Conservation (phyloP, 2,113 vertebrate species). For the Pipra filicauda region DNA sequence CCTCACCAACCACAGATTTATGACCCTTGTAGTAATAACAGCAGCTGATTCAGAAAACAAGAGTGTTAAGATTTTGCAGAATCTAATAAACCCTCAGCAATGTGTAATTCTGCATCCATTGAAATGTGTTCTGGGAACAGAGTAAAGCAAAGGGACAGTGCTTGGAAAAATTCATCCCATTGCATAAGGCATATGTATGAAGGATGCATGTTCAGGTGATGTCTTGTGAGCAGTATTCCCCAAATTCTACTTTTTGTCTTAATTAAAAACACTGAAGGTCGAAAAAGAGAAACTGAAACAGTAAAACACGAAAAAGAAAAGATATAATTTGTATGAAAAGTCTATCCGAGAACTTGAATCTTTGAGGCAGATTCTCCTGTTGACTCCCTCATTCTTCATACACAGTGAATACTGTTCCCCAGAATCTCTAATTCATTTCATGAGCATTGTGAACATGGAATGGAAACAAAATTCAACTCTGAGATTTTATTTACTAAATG, state of each 20-base stretch:
- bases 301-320: not conserved
- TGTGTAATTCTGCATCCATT: not conserved
- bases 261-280: not conserved
- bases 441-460: not conserved
- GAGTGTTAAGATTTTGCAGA: not conserved
- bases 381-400: not conserved
- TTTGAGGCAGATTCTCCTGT: not conserved
- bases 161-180: not conserved
- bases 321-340: not conserved
- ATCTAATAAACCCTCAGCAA: not conserved
- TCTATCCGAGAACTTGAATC: not conserved
- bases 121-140: not conserved
- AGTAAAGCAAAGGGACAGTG: not conserved
- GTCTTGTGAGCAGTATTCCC: not conserved
- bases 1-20: not conserved
- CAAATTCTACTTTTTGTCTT: not conserved
- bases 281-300: not conserved
- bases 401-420: not conserved
- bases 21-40: not conserved
- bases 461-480: conserved; percentile 28
- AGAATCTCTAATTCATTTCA: not conserved
- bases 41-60: not conserved
- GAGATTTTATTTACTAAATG: conserved; percentile 43
- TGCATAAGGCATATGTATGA: fast-evolving
- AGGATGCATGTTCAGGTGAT: fast-evolving